Base-by-base conservation (phyloP, 2,888 invertebrate genomes). In the Parnassius apollo region DNA sequence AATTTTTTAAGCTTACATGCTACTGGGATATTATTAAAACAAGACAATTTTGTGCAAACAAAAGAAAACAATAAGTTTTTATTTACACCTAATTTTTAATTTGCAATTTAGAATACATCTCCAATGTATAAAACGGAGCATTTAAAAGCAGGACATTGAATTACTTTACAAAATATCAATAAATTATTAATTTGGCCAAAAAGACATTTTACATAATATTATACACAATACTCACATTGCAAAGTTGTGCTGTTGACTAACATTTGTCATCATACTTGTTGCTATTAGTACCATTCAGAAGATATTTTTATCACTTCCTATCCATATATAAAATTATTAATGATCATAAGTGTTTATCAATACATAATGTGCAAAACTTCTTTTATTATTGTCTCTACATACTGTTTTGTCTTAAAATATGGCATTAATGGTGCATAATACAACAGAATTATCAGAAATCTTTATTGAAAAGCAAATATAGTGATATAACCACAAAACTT, bases 1-100 rank as follows among this genome's bases (percentile, higher is more conserved):
- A 35, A 35, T 4, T 35, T 35, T 35, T 35, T 35, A 35, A 35
- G 35, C 35, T 35, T n/a, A 18, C 13, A 35, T 49, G 49, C 13
- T 49, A 8, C 13, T 49, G 13, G 13, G 49, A 49, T 44, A 18
- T 13, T 13, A 46, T 12, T 12, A 49, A 49, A 49, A 13, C n/a
- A 46, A 13, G 9, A 9, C 1, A 13, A 13, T 49, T 13, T 7
- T 49, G 49, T 7, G 7, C 49, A 49, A 49, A 49, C 13, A 49
- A 49, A 57, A 60, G 18, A 62, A 72, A 75, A 73, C 68, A 76
- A 77, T 76, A 71, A 67, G 68, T 61, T 70, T 74, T 80, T 83
- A 86, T 89, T 86, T 91, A 90, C 88, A 88, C 83, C 83, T 88
- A 85, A 78, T 46, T 12, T 72, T 90, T 88, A 89, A 89, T 88